These are phyloP conservation scores for Xiphophorus hellerii DNA, from an alignment of 2,113 vertebrate genomes.

Conservation along the genomic window DNA sequence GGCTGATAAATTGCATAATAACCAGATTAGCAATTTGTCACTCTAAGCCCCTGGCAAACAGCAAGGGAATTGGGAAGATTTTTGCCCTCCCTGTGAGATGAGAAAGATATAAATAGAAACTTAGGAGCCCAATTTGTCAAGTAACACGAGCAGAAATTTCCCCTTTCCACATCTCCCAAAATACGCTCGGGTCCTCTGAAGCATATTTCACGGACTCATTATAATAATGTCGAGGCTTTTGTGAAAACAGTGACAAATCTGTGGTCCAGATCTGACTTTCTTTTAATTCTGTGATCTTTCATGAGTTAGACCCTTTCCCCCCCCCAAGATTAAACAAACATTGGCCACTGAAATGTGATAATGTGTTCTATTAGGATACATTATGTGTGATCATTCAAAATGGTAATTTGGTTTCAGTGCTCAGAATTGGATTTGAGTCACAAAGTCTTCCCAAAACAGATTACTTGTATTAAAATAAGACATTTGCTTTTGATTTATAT, in stretches of 20 bases:
- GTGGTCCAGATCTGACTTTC: background rate
- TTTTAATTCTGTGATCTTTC: slow-evolving; percentile 2
- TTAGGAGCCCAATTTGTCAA: slow-evolving; percentile 79
- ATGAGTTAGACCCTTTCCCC: background rate
- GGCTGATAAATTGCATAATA: slow-evolving; percentile 83
- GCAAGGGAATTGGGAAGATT: slow-evolving; percentile 78
- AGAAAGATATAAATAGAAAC: slow-evolving; percentile 81
- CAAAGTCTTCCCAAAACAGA: background rate
- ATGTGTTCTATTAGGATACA: slow-evolving; percentile 15
- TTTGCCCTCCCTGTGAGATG: slow-evolving; percentile 76
- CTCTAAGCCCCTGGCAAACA: slow-evolving; percentile 79
- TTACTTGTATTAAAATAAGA: background rate
- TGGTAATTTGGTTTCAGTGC: slow-evolving; percentile 9
- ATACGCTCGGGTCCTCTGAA: slow-evolving; percentile 51
- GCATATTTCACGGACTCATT: slow-evolving; percentile 59
- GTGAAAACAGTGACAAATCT: slow-evolving; percentile 48
- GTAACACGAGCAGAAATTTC: slow-evolving; percentile 70
- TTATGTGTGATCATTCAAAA: slow-evolving; percentile 21
- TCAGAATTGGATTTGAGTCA: slow-evolving; percentile 20
- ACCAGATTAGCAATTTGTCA: slow-evolving; percentile 84
- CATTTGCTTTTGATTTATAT: background rate
- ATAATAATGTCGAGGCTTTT: slow-evolving; percentile 49
- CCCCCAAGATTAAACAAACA: background rate
- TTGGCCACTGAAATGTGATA: slow-evolving; percentile 2
- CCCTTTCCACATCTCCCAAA: slow-evolving; percentile 41